Conservation (phyloP, 2,797 vertebrate species). For the Chelidonichthys spinosus region DNA sequence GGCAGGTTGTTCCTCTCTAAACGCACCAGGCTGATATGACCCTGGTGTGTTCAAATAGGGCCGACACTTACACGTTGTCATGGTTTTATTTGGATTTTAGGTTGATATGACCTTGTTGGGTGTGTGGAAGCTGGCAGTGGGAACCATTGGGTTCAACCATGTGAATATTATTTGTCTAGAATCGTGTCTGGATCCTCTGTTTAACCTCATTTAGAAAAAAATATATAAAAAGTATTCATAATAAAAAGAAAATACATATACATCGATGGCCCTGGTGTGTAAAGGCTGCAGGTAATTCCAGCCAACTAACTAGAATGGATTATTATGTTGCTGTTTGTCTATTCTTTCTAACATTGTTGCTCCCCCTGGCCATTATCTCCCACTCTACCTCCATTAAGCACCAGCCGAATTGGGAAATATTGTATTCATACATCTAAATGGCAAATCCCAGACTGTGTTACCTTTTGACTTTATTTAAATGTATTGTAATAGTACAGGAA, state of each 20-base stretch:
- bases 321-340: neutral
- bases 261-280: neutral
- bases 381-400: neutral
- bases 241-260: too few relatives aligned
- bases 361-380: neutral
- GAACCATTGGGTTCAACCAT: too few relatives aligned
- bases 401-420: neutral
- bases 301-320: neutral
- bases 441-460: neutral
- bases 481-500: neutral
- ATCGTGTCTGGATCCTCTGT: too few relatives aligned
- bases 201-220: too few relatives aligned
- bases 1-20: conserved; percentile 16
- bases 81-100: neutral
- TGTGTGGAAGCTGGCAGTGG: neutral
- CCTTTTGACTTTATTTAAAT: neutral
- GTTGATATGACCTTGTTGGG: neutral
- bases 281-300: neutral
- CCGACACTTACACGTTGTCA: neutral
- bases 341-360: neutral
- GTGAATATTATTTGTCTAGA: too few relatives aligned
- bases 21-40: neutral
- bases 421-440: neutral
- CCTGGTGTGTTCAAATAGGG: conserved; percentile 5
- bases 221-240: neutral